A percentile compares a stretch with the other conserved stretches of the same genome.
These are phyloP conservation scores for Empidonax traillii DNA, from an alignment of 2,113 vertebrate genomes.

Conservation along the genomic window DNA sequence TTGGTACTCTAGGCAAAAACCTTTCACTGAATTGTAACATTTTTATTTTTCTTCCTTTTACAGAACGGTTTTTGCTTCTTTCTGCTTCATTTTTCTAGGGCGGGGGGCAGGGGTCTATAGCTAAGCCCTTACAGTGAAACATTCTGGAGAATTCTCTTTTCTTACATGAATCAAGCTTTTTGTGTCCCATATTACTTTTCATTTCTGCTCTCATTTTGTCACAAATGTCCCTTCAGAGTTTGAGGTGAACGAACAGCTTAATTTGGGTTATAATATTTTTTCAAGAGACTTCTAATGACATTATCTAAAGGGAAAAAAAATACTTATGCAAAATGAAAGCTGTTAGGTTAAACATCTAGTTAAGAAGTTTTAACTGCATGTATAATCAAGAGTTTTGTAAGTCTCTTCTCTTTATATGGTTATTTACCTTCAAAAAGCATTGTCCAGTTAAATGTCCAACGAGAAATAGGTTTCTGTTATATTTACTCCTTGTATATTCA, in stretches of 20 bases:
- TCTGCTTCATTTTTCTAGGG: constrained; percentile 4
- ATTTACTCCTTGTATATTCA: neutral
- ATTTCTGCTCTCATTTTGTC: neutral
- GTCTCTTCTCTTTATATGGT: neutral
- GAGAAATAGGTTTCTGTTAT: neutral
- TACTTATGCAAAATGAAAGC: neutral
- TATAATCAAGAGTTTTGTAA: neutral
- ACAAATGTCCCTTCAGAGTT: constrained; percentile 23
- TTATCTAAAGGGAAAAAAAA: neutral
- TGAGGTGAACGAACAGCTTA: neutral
- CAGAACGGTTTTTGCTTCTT: neutral
- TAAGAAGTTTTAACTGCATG: neutral
- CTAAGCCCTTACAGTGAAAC: constrained; percentile 14
- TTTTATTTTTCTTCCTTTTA: neutral
- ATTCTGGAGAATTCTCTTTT: constrained; percentile 5
- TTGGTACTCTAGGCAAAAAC: neutral
- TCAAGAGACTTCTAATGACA: neutral
- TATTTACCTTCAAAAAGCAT: neutral
- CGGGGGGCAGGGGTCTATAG: neutral
- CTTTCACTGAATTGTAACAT: neutral
- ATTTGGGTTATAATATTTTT: neutral
- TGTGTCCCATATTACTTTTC: neutral
- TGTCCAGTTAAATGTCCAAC: neutral
- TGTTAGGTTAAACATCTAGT: neutral
- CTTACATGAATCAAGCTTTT: neutral